A percentile compares a stretch with the other conserved stretches of the same genome.
Conservation (phyloP, 2,888 invertebrate genomes). For the Aporophyla nigra region DNA sequence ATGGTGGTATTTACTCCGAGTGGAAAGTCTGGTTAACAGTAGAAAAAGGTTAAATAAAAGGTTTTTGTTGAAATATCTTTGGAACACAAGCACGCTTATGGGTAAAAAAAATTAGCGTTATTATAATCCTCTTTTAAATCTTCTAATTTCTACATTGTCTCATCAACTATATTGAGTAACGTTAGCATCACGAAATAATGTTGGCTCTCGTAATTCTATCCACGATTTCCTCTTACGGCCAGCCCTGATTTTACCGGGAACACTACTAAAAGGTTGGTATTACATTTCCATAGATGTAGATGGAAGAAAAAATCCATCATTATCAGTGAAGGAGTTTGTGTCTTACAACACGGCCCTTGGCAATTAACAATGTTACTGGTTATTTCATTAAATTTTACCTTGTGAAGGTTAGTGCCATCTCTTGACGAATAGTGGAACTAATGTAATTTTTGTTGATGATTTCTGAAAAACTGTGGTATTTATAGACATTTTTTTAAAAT, state of each 20-base stretch:
- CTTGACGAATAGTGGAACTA: too few species aligned
- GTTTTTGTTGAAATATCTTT: background rate
- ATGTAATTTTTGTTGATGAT: too few species aligned
- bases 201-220: background rate
- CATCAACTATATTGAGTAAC: background rate
- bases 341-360: background rate
- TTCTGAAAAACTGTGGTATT: too few species aligned
- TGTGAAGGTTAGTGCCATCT: too few species aligned
- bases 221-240: background rate
- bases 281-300: constrained; percentile 2
- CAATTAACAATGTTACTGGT: background rate
- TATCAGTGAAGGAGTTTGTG: constrained; percentile 2
- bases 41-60: background rate
- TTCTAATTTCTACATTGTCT: background rate
- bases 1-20: background rate
- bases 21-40: background rate
- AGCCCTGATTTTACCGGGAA: constrained; percentile 2
- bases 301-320: constrained; percentile 12
- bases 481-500: too few species aligned
- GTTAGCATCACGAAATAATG: background rate
- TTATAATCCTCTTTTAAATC: background rate
- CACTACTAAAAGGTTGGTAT: constrained; percentile 23
- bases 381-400: background rate
- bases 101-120: background rate
- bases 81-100: background rate